These are phyloP conservation scores for Bombus ignitus DNA, from an alignment of 1,140 invertebrate genomes.

Conservation along the genomic window DNA sequence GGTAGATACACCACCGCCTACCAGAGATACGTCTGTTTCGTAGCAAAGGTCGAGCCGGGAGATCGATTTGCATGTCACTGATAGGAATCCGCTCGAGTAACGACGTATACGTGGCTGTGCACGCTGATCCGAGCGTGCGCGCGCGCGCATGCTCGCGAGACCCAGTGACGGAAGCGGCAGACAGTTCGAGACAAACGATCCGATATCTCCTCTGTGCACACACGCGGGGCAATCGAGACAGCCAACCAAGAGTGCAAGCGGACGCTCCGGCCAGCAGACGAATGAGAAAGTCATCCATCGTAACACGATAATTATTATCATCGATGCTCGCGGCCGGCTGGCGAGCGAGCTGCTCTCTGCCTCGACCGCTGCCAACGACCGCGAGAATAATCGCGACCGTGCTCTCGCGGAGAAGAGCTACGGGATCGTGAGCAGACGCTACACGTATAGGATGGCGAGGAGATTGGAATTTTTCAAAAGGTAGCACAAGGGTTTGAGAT, in stretches of 20 bases:
- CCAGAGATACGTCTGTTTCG: constrained; percentile 55
- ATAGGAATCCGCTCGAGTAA: constrained; percentile 68
- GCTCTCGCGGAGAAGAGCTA: background rate
- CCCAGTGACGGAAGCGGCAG: constrained; percentile 53
- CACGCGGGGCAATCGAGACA: background rate
- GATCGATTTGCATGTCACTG: constrained; percentile 75
- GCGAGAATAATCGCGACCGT: background rate
- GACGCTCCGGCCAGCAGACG: background rate
- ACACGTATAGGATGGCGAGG: background rate
- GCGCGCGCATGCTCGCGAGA: background rate
- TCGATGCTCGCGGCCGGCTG: constrained; percentile 19
- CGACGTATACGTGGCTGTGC: constrained; percentile 34
- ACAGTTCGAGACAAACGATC: constrained; percentile 72
- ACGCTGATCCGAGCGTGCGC: background rate
- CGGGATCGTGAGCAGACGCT: background rate
- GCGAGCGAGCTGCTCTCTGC: background rate
- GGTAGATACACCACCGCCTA: constrained; percentile 40
- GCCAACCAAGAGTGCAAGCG: no score
- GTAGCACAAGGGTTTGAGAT: background rate
- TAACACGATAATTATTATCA: constrained; percentile 51
- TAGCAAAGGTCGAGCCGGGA: constrained; percentile 58
- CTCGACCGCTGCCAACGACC: background rate
- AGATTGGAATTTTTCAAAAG: background rate
- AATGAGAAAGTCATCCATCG: constrained; percentile 44
- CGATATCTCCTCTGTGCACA: constrained; percentile 58